Percentiles rank a stretch among this genome's conserved stretches.
Conservation (phyloP, 1,140 invertebrate species). For the Galendromus occidentalis region DNA sequence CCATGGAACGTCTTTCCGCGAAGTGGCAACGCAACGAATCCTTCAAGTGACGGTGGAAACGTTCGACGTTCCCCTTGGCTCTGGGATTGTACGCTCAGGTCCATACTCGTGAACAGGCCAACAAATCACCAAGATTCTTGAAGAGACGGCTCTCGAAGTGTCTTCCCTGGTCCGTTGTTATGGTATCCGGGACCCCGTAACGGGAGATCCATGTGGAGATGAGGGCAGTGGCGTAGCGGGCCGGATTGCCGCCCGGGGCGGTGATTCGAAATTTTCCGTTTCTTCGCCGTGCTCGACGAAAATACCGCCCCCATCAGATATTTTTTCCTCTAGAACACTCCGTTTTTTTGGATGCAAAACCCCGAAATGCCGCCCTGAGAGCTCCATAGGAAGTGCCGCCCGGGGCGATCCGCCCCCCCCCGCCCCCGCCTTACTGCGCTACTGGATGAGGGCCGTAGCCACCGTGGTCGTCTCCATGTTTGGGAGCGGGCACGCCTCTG, state of each 20-base stretch:
- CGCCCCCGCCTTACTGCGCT: too few species aligned
- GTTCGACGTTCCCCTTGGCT: constrained; percentile 25
- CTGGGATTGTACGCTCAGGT: constrained; percentile 21
- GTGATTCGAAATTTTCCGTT: too few species aligned
- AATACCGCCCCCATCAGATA: too few species aligned
- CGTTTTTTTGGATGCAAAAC: too few species aligned
- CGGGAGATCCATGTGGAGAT: constrained; percentile 24
- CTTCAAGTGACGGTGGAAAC: constrained; percentile 29
- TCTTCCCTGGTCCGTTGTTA: constrained; percentile 28
- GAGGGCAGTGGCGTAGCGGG: too few species aligned
- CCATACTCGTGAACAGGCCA: background rate
- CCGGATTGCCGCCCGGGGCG: too few species aligned
- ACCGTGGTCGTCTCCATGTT: constrained; percentile 27
- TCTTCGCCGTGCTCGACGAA: too few species aligned
- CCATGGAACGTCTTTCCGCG: too few species aligned
- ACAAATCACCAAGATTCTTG: constrained; percentile 12
- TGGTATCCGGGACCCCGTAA: constrained; percentile 22
- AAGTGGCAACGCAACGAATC: constrained; percentile 17
- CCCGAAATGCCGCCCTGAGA: too few species aligned
- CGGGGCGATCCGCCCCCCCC: too few species aligned
- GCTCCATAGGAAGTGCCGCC: too few species aligned
- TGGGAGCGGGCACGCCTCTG: constrained; percentile 26
- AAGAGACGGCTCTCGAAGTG: constrained; percentile 28
- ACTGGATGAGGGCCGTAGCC: constrained; percentile 20
- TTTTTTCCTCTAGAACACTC: too few species aligned